Base-by-base conservation (phyloP, 2,113 vertebrate species). In the Rhinogobius similis region DNA sequence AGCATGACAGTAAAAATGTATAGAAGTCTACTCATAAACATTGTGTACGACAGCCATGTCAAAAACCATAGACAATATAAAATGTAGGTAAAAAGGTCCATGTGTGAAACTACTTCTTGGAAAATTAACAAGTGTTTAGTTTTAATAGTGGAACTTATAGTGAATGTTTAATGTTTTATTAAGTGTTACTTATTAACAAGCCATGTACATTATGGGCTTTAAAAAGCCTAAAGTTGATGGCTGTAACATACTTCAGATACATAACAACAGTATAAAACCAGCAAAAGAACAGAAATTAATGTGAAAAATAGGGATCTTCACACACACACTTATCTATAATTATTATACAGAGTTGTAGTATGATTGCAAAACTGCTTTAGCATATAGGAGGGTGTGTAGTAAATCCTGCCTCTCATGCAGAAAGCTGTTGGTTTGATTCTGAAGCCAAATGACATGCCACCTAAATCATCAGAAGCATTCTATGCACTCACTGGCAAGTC, bases 1-100 rank as follows among this genome's bases (percentile, higher is more conserved):
- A 50, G 67, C 61, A 73, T 18, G 39, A 74, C 62, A 70, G 48
- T 76, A 71, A 85, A 89, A 82, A 66, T 63, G 48, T 68, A 65
- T 78, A 59, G 61, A 56, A 68, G n/a, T 74, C 26, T 62, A 26
- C 72, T 83, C 76, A 68, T 77, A 67, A 82, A 79, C 8, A 53
- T 2, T 36, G 70, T 65, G 52, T 9, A 32, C 68, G 65, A 70
- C 50, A 70, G 7, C 39, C 24, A 12, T 26, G 44, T 50, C 46
- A 59, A 72, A 41, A 20, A 64, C 18, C 41, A 14, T 72, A 64
- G 72, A 65, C 67, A 76, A 62, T 4, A 38, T 27, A 59, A 77
- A 44, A 73, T 0, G 2, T 48, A 71, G 66, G 62, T 64, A 69
- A 78, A 78, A 16, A 80, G 14, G 14, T 43, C 63, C 41, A 1